Evolutionary conservation across 2,888 invertebrate species (phyloP).

Genomic region (Brachynemurus nebulosus): DNA sequence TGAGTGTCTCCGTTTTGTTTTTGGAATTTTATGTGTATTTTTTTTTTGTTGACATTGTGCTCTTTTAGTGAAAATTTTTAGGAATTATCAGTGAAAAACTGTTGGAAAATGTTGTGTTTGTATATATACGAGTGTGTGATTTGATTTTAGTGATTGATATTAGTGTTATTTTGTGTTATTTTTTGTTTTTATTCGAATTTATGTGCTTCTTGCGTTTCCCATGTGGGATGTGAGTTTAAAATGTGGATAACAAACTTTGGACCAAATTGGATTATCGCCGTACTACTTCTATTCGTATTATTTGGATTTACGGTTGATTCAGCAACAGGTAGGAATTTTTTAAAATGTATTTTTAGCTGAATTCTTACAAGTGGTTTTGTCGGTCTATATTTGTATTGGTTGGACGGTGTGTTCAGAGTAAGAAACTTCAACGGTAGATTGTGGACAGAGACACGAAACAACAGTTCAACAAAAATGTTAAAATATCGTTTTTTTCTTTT

Average conservation of each 20-base stretch:
- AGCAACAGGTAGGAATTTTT: conserved; percentile 40
- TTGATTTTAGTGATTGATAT: conserved; percentile 39
- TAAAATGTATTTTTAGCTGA: neutral
- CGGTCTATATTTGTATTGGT: neutral
- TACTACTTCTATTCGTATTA: conserved; percentile 33
- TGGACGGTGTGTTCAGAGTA: neutral
- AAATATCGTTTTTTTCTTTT: no score
- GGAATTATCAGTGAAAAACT: neutral
- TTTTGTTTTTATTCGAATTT: conserved; percentile 12
- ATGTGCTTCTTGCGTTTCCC: conserved; percentile 24
- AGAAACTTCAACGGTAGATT: conserved; percentile 1
- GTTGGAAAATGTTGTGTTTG: conserved; percentile 3
- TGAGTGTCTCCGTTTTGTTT: neutral
- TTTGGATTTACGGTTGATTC: conserved; percentile 33
- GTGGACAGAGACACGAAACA: neutral
- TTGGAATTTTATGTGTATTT: neutral
- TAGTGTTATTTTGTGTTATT: conserved; percentile 25
- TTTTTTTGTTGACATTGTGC: neutral
- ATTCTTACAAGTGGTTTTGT: conserved; percentile 7
- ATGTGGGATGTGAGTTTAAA: conserved; percentile 35
- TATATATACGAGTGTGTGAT: conserved; percentile 18
- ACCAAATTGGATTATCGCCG: conserved; percentile 51
- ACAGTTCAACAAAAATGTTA: no score
- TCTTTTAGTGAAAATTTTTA: neutral
- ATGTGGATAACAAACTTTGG: conserved; percentile 54